Percentiles rank a stretch among this genome's conserved stretches.
These are phyloP conservation scores for Ceraclea dissimilis DNA, from an alignment of 2,888 invertebrate species.

Conservation along the genomic window DNA sequence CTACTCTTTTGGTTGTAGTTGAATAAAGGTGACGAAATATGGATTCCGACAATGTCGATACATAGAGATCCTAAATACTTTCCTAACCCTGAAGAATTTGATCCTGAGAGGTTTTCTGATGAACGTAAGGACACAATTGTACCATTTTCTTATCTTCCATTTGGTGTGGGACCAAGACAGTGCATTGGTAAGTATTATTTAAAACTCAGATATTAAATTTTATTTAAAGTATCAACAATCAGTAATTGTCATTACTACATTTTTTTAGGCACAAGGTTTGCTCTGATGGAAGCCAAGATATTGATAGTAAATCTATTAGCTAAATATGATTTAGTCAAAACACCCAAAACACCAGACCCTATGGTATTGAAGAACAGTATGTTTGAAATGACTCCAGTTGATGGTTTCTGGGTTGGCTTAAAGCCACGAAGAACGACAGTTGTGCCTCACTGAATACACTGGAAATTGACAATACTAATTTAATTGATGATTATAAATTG, in stretches of 20 bases:
- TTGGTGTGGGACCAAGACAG: conserved; percentile 13
- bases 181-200: conserved; percentile 11
- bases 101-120: conserved; percentile 15
- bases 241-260: no score
- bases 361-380: conserved; percentile 7
- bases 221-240: no score
- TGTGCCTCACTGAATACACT: no score
- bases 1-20: no score
- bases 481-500: no score
- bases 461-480: no score
- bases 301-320: conserved; percentile 11
- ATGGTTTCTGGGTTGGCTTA: conserved; percentile 14
- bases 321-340: conserved; percentile 13
- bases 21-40: not conserved
- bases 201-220: no score
- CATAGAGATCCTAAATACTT: conserved; percentile 6
- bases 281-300: conserved; percentile 16
- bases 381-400: conserved; percentile 7
- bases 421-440: conserved; percentile 5
- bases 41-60: conserved; percentile 6
- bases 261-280: conserved; percentile 18
- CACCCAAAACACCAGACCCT: conserved; percentile 12
- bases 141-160: conserved; percentile 9
- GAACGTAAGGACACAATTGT: conserved; percentile 9
- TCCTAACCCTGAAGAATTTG: conserved; percentile 10